A percentile compares a stretch with the other conserved stretches of the same genome.
Evolutionary conservation across 2,888 invertebrate genomes (phyloP).

Genomic region (Patella caerulea): DNA sequence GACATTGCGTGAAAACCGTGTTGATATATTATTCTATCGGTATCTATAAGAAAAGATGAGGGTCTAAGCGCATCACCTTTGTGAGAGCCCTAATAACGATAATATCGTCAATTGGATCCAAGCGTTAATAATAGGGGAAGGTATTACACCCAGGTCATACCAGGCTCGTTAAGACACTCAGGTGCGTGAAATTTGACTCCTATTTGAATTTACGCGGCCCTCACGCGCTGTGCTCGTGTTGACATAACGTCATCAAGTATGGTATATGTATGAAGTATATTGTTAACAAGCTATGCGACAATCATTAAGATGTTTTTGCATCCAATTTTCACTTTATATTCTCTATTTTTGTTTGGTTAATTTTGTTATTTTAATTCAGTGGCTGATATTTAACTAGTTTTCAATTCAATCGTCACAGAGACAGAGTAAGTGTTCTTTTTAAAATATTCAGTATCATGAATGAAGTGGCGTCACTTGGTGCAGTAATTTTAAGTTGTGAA

Average conservation of each 20-base stretch:
- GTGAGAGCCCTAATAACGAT: background rate
- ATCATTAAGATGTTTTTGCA: background rate
- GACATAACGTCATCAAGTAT: slow-evolving; percentile 5
- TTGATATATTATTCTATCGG: background rate
- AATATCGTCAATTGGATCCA: background rate
- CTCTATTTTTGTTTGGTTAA: slow-evolving; percentile 5
- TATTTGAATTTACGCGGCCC: background rate
- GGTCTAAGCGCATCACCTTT: background rate
- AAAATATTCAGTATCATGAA: too few species aligned
- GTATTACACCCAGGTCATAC: slow-evolving; percentile 1
- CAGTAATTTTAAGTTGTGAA: too few species aligned
- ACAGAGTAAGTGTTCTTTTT: too few species aligned
- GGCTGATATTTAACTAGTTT: background rate
- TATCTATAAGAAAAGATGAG: background rate
- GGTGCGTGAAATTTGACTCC: slow-evolving; percentile 10
- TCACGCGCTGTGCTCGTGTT: background rate
- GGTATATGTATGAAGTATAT: background rate
- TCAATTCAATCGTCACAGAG: too few species aligned
- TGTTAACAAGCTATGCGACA: background rate
- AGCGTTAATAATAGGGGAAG: background rate
- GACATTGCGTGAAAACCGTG: background rate
- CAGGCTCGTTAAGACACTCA: background rate
- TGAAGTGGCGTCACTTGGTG: too few species aligned
- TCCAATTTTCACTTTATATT: background rate
- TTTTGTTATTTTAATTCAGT: background rate